Base-by-base conservation (phyloP, 2,113 vertebrate genomes). In the Strix aluco region DNA sequence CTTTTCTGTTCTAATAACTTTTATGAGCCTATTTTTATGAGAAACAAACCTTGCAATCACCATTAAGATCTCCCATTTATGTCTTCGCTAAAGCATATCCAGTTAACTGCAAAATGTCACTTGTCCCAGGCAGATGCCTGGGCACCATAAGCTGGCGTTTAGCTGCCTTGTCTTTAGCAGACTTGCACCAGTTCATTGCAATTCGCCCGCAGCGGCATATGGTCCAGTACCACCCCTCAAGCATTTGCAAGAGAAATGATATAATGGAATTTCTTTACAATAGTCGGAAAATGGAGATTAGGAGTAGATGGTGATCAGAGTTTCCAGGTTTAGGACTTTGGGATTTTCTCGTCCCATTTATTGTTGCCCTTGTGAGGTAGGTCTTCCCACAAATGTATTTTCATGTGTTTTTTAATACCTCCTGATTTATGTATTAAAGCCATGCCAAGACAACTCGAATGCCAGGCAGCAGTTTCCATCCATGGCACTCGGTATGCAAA, bases 1-100 rank as follows among this genome's bases (percentile, higher is more conserved):
- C 34, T 94, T 88, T 93, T 46, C 57, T 95, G 66, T 92, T 74
- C 94, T 94, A 90, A 88, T 88, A 83, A 86, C 30, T 93, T 81
- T 96, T 90, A 96, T 54, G 95, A 94, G 32, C 58, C 18, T 65
- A 74, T 73, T 97, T 78, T 96, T 86, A 92, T 5, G 62, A 91
- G 95, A 80, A 93, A 63, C 27, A 97, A 96, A 75, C 34, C 69
- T 86, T 82, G 70, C 75, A 92, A 93, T 97, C 32, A 71, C 66
- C 65, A 74, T 90, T 92, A 92, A 96, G 74, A 71, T 42, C 71
- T 91, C 87, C 58, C 81, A 95, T 74, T 90, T 49, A 63, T 51
- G 78, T 63, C 57, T 94, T 86, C 16, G 2, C 81, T 90, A 97
- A 88, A 59, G 94, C 91, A 47, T 66, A 94, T 59, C 83, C 81